Evolutionary conservation across 1,140 invertebrate genomes (phyloP).

Genomic region (Prorops nasuta): DNA sequence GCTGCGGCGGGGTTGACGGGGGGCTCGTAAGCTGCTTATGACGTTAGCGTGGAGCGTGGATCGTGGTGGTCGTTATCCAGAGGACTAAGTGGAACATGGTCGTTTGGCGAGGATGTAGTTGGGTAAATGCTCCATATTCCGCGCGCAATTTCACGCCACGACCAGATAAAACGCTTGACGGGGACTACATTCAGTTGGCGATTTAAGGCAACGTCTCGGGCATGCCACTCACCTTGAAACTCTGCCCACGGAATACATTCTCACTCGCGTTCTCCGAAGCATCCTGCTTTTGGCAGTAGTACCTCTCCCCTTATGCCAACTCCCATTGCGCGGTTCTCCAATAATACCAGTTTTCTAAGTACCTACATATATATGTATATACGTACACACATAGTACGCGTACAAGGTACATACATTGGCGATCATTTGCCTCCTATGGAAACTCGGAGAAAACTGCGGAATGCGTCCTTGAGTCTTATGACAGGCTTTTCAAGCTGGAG

Average conservation of each 20-base stretch:
- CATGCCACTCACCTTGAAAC: constrained; percentile 19
- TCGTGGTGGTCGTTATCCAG: constrained; percentile 35
- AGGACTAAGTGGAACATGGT: constrained; percentile 38
- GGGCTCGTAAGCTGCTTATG: constrained; percentile 27
- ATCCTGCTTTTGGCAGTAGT: constrained; percentile 14
- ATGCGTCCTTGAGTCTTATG: too few species aligned
- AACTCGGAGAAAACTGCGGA: too few species aligned
- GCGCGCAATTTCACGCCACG: constrained; percentile 24
- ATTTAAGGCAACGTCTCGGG: constrained; percentile 21
- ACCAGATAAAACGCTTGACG: constrained; percentile 20
- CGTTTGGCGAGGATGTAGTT: constrained; percentile 37
- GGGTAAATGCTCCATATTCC: constrained; percentile 39
- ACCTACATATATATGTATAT: too few species aligned
- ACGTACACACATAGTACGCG: too few species aligned
- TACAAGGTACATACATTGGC: too few species aligned
- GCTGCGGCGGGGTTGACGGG: constrained; percentile 8
- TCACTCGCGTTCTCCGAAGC: too few species aligned
- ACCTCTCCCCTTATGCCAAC: too few species aligned
- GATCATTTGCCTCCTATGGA: too few species aligned
- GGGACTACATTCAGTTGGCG: constrained; percentile 11
- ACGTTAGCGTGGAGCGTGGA: constrained; percentile 20
- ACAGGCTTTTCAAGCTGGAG: too few species aligned
- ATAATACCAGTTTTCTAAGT: too few species aligned
- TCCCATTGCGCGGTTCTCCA: too few species aligned
- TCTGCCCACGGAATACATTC: too few species aligned